Base-by-base conservation (phyloP, 2,113 vertebrate species). In the Phalacrocorax carbo region DNA sequence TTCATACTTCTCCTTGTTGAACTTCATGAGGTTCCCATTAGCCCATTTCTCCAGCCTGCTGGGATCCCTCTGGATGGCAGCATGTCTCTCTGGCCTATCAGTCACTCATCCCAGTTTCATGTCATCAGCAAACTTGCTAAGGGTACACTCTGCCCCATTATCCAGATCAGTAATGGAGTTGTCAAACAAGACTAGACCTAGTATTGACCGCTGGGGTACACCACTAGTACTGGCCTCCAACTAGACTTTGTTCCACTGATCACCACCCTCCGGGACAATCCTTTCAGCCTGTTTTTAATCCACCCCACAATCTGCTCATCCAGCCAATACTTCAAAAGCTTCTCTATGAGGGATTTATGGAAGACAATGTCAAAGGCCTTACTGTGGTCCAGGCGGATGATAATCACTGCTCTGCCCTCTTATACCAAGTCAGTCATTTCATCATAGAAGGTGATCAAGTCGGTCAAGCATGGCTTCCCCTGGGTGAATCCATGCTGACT, bases 61-160 rank as follows among this genome's bases (percentile, higher is more conserved):
- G 4, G 64, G 36, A 27, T 36, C 22, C 22, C 12, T 91, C 42
- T 51, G 57, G 15, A 64, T 29, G 8, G 12, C 15, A 36, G 18
- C 8, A 57, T 2, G 5, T 29, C 23, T 4, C 12, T 60, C 17
- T 29, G 27, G 23, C 1, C 0, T 40, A 25, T 16, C 29, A 34
- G 13, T 36, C 27, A 32, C 21, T 36, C 25, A 5, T 36, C 7
- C 9, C 11, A 70, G n/a, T 71, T 90, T 64, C 11, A 10, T 7
- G 17, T 19, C 16, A 34, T n/a, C 52, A 29, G 10, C 38, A 62
- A 42, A 64, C 17, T 58, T 73, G 32, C 6, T 73, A 13, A 82
- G 7, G 14, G 11, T 58, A 36, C 5, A 26, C 15, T 60, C 22
- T 62, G 16, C 3, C 9, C 26, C 34, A 62, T 70, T 48, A 55